Conservation (phyloP, 2,888 invertebrate species). For the Dynastes hyllus region DNA sequence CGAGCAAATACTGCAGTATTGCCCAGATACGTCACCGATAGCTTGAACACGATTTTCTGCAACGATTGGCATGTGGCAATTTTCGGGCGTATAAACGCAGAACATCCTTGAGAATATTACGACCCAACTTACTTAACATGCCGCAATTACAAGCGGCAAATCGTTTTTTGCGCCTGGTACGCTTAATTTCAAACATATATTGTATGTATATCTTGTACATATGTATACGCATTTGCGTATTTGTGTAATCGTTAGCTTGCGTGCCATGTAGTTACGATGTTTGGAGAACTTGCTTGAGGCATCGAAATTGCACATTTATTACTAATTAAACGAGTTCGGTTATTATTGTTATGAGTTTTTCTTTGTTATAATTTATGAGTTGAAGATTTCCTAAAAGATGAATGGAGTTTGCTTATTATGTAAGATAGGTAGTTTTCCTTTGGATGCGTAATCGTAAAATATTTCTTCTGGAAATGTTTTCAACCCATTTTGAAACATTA, state of each 20-base stretch:
- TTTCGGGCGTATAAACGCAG: not conserved
- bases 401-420: too few species aligned
- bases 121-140: constrained; percentile 11
- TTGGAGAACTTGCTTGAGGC: not conserved
- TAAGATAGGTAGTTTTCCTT: too few species aligned
- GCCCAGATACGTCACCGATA: not conserved
- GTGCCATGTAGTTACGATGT: not conserved
- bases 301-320: not conserved
- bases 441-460: too few species aligned
- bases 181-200: too few species aligned
- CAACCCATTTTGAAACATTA: too few species aligned
- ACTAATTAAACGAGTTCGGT: not conserved
- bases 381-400: too few species aligned
- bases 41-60: not conserved
- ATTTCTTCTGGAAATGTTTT: too few species aligned
- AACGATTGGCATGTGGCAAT: constrained; percentile 9
- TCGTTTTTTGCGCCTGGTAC: not conserved
- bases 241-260: too few species aligned
- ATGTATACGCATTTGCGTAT: too few species aligned
- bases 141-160: constrained; percentile 19
- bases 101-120: constrained; percentile 22
- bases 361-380: not conserved
- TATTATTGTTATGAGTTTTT: not conserved
- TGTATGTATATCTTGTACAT: too few species aligned
- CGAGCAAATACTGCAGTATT: not conserved